Conservation (phyloP, 2,888 invertebrate genomes). For the Euclidia mi region DNA sequence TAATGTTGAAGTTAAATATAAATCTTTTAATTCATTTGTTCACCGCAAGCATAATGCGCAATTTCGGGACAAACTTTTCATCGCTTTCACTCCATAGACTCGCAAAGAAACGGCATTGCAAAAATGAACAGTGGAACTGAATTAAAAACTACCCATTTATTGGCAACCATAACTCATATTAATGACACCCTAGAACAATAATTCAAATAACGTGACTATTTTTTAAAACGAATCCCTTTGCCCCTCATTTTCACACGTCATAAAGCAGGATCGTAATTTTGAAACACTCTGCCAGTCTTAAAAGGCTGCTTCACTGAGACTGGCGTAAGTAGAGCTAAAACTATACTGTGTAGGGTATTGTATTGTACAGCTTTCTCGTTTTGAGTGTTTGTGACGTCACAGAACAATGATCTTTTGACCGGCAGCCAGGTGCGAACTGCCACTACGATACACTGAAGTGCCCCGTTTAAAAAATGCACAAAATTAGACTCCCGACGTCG, state of each 20-base stretch:
- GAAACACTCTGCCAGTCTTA: conserved; percentile 70
- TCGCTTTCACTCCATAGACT: neutral
- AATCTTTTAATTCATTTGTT: too few relatives aligned
- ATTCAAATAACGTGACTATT: conserved; percentile 37
- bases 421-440: conserved; percentile 66
- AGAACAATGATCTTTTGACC: conserved; percentile 85
- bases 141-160: conserved; percentile 15
- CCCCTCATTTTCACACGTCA: conserved; percentile 69
- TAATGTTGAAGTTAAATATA: too few relatives aligned
- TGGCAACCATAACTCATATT: conserved; percentile 28
- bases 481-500: conserved; percentile 67
- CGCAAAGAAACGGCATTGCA: neutral
- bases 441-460: conserved; percentile 66
- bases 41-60: too few relatives aligned
- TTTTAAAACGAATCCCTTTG: conserved; percentile 54
- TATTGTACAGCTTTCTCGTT: conserved; percentile 63
- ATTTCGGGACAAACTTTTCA: neutral
- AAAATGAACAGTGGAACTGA: too few relatives aligned
- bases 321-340: conserved; percentile 38
- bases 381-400: conserved; percentile 72
- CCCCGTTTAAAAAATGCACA: conserved; percentile 69
- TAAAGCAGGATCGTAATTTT: conserved; percentile 73
- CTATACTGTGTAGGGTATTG: conserved; percentile 9
- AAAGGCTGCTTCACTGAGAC: conserved; percentile 65
- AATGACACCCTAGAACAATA: conserved; percentile 34